These are phyloP conservation scores for Phasia obesa DNA, from an alignment of 2,888 invertebrate genomes.

Conservation along the genomic window DNA sequence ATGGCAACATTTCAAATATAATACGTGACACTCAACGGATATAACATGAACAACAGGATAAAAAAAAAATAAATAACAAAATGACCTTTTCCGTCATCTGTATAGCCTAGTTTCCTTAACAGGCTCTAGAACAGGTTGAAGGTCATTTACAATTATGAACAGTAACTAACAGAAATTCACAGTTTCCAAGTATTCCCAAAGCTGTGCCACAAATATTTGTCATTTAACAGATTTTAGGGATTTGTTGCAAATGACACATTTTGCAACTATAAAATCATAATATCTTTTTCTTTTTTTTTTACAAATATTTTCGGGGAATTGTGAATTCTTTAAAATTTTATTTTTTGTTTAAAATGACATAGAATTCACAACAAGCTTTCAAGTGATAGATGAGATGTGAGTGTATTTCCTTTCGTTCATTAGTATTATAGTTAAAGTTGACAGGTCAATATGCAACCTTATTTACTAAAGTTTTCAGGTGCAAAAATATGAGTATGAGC, in stretches of 20 bases:
- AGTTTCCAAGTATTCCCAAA: neutral
- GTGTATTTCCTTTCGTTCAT: neutral
- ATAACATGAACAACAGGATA: slow-evolving; percentile 15
- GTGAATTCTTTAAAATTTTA: slow-evolving; percentile 7
- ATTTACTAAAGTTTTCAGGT: slow-evolving; percentile 15
- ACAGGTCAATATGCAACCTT: slow-evolving; percentile 38
- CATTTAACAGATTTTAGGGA: slow-evolving; percentile 11
- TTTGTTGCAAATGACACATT: slow-evolving; percentile 2
- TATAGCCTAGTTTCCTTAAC: neutral
- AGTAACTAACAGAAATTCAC: neutral
- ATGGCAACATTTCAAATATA: slow-evolving; percentile 30
- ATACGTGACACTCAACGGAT: slow-evolving; percentile 41
- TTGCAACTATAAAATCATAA: neutral
- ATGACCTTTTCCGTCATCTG: slow-evolving; percentile 22
- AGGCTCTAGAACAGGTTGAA: neutral
- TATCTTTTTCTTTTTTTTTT: neutral
- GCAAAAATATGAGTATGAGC: slow-evolving; percentile 12
- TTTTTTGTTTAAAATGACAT: slow-evolving; percentile 60
- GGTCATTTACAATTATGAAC: neutral
- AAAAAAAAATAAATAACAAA: neutral
- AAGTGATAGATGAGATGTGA: slow-evolving; percentile 11
- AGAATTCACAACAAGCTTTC: slow-evolving; percentile 67
- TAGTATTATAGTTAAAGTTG: neutral
- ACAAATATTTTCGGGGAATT: neutral
- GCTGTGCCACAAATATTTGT: neutral